Base-by-base conservation (phyloP, 1,140 invertebrate genomes). In the Pseudomyrmex pallidus region DNA sequence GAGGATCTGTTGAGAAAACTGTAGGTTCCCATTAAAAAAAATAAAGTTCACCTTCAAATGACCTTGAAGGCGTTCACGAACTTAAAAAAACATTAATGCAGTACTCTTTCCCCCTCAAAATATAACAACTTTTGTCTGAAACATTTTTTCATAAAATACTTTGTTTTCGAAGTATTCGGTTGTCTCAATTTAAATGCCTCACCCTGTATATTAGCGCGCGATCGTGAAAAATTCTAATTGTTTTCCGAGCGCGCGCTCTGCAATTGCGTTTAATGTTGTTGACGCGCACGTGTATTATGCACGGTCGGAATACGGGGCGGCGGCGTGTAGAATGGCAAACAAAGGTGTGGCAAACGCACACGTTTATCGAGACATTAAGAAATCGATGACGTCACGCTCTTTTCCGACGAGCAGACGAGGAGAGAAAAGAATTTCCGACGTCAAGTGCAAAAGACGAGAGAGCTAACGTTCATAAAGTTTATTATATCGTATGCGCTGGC, bases 351-450 rank as follows among this genome's bases (percentile, higher is more conserved):
- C 44, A 15, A 35, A 35, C 3, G 10, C 46, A 4, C 10, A 44
- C 50, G 52, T 83, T 76, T 85, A 76, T 85, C 84, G 52, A 70
- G 22, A 68, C 59, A 63, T 77, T 74, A 82, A 85, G 82, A 83
- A 83, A 77, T 57, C 48, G n/a, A 48, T 83, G 72, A 83, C 66
- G 50, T 66, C 76, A 76, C 52, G 25, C 9, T 8, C 13, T n/a
- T n/a, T n/a, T n/a, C 4, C n/a, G 73, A 70, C 46, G 56, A 61
- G 67, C 10, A 46, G 72, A 35, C 52, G 10, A 46, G 5, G 13
- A 56, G 8, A 13, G 22, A 5, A 15, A 8, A n/a, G n/a, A 13
- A 70, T 59, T 44, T 50, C 12, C 59, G 13, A 70, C 59, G 17
- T 35, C 46, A 50, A 59, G 25, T 46, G 59, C 54, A 12, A 35